Conservation (phyloP, 2,888 invertebrate genomes). For the Cactoblastis cactorum region DNA sequence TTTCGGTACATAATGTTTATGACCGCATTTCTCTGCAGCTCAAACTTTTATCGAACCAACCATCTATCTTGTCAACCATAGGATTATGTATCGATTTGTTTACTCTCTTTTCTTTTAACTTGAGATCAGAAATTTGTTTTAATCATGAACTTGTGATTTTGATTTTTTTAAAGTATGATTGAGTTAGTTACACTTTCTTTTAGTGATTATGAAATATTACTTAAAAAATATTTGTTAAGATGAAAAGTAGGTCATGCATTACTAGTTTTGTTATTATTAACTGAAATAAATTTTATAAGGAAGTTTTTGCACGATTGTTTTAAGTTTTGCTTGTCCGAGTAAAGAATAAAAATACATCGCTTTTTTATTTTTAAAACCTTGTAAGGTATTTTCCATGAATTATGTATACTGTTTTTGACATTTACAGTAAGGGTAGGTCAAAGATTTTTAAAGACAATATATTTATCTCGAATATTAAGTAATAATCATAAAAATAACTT, state of each 20-base stretch:
- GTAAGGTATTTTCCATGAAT: too few relatives aligned
- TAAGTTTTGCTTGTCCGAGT: conserved; percentile 62
- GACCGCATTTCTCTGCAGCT: conserved; percentile 23
- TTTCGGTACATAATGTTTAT: conserved; percentile 61
- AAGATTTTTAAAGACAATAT: too few relatives aligned
- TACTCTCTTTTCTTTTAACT: conserved; percentile 38
- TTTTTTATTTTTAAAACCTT: conserved; percentile 5
- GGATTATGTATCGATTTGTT: conserved; percentile 62
- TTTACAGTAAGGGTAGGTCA: too few relatives aligned
- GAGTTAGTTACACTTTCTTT: conserved; percentile 47
- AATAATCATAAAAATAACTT: too few relatives aligned
- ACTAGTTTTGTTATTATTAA: conserved; percentile 39
- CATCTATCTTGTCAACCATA: conserved; percentile 38
- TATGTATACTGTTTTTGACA: too few relatives aligned
- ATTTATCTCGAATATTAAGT: too few relatives aligned
- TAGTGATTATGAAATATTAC: conserved; percentile 49
- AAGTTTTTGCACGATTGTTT: conserved; percentile 57
- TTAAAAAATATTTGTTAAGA: conserved; percentile 32
- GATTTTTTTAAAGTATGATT: conserved; percentile 68
- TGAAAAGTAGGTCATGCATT: conserved; percentile 34
- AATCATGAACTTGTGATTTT: conserved; percentile 75
- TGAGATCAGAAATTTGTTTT: conserved; percentile 51
- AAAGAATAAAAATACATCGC: conserved; percentile 34
- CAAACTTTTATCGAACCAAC: conserved; percentile 15
- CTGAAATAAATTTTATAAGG: conserved; percentile 32